Base-by-base conservation (phyloP, 1,140 invertebrate genomes). In the Araneus ventricosus region DNA sequence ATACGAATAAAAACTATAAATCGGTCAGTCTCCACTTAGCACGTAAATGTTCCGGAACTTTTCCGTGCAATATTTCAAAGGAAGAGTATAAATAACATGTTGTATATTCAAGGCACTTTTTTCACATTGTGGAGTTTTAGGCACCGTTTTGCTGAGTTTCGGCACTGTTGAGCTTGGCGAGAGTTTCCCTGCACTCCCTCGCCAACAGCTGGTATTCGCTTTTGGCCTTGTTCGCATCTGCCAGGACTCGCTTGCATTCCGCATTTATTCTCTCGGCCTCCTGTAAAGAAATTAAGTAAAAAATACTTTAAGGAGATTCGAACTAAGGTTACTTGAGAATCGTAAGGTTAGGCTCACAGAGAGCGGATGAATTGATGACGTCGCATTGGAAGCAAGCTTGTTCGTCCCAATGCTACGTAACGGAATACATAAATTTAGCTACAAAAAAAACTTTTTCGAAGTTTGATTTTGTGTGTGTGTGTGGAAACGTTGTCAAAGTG, bases 231-330 rank as follows among this genome's bases (percentile, higher is more conserved):
- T 88, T 80, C 20, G 57, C 45, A 34, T 93, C 91, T 20, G 22
- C n/a, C 30, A 93, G 41, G 30, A 75, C 85, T 24, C 91, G 27
- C 27, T 93, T 88, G 70, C 91, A 88, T 63, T 93, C 84, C 20
- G 39, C 91, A 27, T 87, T 93, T 20, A 88, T 93, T 24, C 86
- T 61, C 39, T 93, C 84, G 0, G 86, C 91, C 61, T 93, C 91
- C 91, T 93, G 45, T 30, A 37, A 80, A 88, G 22, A 70, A 63
- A 80, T 45, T n/a, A 75, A 34, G 27, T 67, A 17, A n/a, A 30
- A 67, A 61, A 61, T 61, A 20, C 5, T 0, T 22, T 7, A 2
- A 61, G 3, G 4, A 20, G 22, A 59, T 59, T 59, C 0, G 4
- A n/a, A 0, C 17, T 57, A 17, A 57, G 24, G 24, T 63, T n/a